Evolutionary conservation across 2,797 vertebrate genomes (phyloP).

Genomic region (Tragopan temminckii): DNA sequence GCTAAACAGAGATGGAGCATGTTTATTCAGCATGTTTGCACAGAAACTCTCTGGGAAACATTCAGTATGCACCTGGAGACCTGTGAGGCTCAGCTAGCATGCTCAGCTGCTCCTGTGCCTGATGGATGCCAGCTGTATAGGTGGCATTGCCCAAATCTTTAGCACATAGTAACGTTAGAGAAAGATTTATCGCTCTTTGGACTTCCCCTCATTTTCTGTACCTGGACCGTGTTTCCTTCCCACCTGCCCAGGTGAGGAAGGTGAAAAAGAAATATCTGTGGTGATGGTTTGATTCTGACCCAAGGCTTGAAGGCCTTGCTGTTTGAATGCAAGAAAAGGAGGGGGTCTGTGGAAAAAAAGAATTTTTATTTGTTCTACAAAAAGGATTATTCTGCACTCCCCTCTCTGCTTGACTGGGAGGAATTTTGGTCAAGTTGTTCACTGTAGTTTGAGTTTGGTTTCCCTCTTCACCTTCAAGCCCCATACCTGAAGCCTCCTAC

Average conservation of each 20-base stretch:
- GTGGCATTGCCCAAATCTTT: neutral
- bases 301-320: neutral
- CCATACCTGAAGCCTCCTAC: neutral
- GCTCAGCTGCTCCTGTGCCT: neutral
- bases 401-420: neutral
- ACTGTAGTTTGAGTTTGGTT: neutral
- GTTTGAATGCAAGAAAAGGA: neutral
- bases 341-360: neutral
- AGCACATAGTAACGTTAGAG: neutral
- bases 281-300: neutral
- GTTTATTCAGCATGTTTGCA: slow-evolving; percentile 8
- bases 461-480: neutral
- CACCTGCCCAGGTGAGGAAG: neutral
- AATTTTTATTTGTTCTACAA: neutral
- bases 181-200: neutral
- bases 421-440: neutral
- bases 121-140: neutral
- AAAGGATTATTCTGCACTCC: neutral
- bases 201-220: neutral
- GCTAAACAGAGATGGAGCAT: neutral
- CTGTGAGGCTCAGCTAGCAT: neutral
- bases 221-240: neutral
- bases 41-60: neutral
- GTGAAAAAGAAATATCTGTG: neutral
- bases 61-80: neutral